Percentiles rank a stretch among this genome's conserved stretches.
These are phyloP conservation scores for Lucilia cuprina DNA, from an alignment of 1,140 invertebrate species.

Conservation along the genomic window DNA sequence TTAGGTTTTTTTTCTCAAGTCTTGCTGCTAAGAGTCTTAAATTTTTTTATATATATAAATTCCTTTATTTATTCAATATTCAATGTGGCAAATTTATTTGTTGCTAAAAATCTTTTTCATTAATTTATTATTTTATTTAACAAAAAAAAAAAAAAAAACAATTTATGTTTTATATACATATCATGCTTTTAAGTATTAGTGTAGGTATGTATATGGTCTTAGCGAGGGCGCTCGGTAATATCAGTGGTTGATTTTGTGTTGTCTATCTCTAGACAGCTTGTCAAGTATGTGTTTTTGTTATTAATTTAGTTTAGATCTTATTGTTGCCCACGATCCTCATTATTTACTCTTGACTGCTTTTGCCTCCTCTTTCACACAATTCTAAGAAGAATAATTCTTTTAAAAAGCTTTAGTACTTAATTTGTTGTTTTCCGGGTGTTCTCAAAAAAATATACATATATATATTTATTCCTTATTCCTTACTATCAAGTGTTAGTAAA, in stretches of 20 bases:
- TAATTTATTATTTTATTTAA: no score
- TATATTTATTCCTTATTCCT: neutral
- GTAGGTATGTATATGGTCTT: no score
- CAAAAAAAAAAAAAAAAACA: no score
- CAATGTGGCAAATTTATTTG: no score
- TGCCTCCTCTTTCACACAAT: neutral
- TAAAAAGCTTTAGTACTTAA: neutral
- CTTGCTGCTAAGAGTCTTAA: no score
- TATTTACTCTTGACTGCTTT: neutral
- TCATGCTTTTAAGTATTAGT: no score
- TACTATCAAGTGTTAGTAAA: neutral
- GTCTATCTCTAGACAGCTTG: neutral
- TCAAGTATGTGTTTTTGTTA: neutral
- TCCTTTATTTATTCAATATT: no score
- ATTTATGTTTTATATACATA: no score
- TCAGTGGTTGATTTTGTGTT: neutral
- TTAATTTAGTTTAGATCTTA: neutral
- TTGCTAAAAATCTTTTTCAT: no score
- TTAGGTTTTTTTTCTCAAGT: no score
- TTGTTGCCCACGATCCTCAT: neutral
- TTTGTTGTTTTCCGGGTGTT: neutral
- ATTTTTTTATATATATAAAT: no score
- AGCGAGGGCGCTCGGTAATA: no score
- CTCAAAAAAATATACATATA: neutral
- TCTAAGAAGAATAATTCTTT: neutral